These are phyloP conservation scores for Temnothorax rugatulus DNA, from an alignment of 2,888 invertebrate species.

Conservation along the genomic window DNA sequence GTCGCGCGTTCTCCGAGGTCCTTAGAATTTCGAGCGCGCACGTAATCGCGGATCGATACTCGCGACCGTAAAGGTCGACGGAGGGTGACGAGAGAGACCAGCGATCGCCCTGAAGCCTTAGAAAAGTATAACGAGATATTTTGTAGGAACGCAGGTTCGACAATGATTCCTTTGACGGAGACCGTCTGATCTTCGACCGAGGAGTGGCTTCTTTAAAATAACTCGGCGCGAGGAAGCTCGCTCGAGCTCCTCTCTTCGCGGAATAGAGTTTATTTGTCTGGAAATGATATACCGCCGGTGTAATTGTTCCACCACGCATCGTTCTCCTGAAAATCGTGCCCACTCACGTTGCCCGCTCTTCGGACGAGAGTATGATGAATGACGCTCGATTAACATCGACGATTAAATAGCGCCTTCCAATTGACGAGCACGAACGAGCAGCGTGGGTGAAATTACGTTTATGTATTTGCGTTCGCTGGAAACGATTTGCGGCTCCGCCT, in stretches of 20 bases:
- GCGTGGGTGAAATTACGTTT: slow-evolving; percentile 2
- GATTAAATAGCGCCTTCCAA: not conserved
- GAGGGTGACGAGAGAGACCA: not conserved
- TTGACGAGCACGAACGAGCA: not conserved
- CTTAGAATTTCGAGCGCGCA: slow-evolving; percentile 23
- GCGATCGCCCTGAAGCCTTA: not conserved
- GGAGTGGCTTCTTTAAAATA: not conserved
- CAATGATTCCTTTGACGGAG: no score
- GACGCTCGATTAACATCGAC: slow-evolving; percentile 16
- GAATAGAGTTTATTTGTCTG: not conserved
- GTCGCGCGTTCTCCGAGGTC: slow-evolving; percentile 4
- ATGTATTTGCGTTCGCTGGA: not conserved
- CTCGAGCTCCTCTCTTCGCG: not conserved
- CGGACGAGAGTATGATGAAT: not conserved
- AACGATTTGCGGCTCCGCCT: not conserved
- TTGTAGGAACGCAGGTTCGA: not conserved
- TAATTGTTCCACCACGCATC: not conserved
- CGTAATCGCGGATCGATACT: slow-evolving; percentile 31
- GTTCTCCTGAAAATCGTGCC: not conserved
- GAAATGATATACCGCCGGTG: not conserved
- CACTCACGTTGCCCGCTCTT: not conserved
- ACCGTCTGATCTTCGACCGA: not conserved
- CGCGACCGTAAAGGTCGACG: not conserved
- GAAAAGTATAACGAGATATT: not conserved
- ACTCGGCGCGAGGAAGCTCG: not conserved